Conservation (phyloP, 2,888 invertebrate species). For the Parnassius orleans region DNA sequence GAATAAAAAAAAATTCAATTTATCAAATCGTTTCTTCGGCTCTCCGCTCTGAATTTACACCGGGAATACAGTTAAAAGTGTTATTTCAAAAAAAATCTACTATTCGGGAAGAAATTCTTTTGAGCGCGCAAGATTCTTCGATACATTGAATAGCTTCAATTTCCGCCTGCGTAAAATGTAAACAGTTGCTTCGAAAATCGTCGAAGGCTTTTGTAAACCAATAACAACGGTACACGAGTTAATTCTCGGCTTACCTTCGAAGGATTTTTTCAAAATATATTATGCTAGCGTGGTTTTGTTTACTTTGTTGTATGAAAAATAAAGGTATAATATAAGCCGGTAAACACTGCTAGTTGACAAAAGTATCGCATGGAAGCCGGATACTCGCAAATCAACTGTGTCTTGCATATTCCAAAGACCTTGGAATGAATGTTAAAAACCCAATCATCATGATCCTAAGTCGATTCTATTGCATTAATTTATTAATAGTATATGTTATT, state of each 20-base stretch:
- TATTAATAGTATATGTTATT: too few species aligned
- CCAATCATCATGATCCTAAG: too few species aligned
- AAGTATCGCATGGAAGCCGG: too few species aligned
- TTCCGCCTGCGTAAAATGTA: constrained; percentile 34
- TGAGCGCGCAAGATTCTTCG: constrained; percentile 37
- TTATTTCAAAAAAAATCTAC: constrained; percentile 26
- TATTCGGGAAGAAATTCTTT: constrained; percentile 35
- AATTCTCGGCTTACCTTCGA: constrained; percentile 17
- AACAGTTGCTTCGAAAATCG: constrained; percentile 32
- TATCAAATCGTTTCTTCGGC: constrained; percentile 22
- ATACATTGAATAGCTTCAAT: constrained; percentile 45
- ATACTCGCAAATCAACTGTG: too few species aligned
- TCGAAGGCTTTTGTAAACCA: constrained; percentile 27
- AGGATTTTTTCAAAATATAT: neutral
- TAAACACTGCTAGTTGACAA: too few species aligned
- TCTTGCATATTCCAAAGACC: neutral
- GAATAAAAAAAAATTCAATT: constrained; percentile 22
- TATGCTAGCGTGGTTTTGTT: neutral
- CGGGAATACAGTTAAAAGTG: constrained; percentile 25
- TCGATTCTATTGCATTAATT: too few species aligned
- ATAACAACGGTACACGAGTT: constrained; percentile 27
- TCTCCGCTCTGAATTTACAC: constrained; percentile 20
- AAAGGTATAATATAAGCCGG: too few species aligned
- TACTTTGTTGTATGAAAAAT: neutral
- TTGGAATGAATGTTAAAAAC: neutral